Evolutionary conservation across 2,888 invertebrate genomes (phyloP), one percentile per base, ranked within the genome.

Genomic region (Phaonia tiefii): DNA sequence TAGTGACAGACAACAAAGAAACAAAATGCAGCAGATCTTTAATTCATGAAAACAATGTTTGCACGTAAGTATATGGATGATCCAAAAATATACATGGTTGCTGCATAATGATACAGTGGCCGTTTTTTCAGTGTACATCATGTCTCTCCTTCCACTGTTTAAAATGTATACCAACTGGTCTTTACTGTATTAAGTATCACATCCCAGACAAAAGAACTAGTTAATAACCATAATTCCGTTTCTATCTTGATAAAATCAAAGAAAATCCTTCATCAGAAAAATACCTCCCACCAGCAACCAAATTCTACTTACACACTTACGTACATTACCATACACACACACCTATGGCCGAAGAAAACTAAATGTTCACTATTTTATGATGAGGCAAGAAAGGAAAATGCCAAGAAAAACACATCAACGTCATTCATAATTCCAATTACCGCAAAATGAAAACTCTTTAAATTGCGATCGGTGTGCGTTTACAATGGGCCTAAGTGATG

Each of bases 371-470:
- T 31, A 8, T 31, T 5, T 31, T 5, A 31, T 31, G 31, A 3
- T 8, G 31, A 31, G 8, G 8, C 8, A 31, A 69, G 65, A 79
- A 63, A 58, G 17, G n/a, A 75, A 54, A 75, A 20, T 25, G 25
- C 51, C 60, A 39, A 63, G 44, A 79, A 54, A 79, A 75, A 79
- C 67, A 75, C 72, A 79, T 79, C 79, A 79, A 79, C 80, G 77
- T 80, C 80, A 80, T 80, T 80, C 77, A 77, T 77, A 65, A 74
- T 80, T 80, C 70, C 65, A 74, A 77, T 80, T 77, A 77, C 65
- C 73, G 17, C 70, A 58, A 26, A 66, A 76, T 67, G 39, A 22
- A 39, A 31, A 51, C 31, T 37, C 51, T 31, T 67, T 51, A 49
- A 42, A 73, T 26, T 26, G 31, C 49, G 37, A 31, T 15, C 0